Evolutionary conservation across 2,888 invertebrate species (phyloP), one percentile per base, ranked within the genome.

Genomic region (Acanthosoma haemorrhoidale): DNA sequence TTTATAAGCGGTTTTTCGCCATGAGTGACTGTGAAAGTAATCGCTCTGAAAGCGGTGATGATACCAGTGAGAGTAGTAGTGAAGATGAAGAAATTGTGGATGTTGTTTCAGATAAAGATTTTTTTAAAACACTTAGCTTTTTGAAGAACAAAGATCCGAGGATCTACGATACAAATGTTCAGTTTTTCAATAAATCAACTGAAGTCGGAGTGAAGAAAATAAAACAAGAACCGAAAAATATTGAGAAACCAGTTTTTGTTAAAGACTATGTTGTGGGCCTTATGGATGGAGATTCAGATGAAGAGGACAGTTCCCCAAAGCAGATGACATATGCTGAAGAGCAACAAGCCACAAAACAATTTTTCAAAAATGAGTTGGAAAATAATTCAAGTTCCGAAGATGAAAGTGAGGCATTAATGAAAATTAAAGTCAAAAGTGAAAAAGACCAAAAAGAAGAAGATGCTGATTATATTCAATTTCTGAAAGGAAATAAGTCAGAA

Each of bases 61-160:
- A 43, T n/a, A 43, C 57, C n/a, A 34, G 34, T 18, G 67, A 67
- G 51, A 67, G 67, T 32, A 69, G 69, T 25, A 69, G 69, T 13
- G 68, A 64, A n/a, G 71, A 69, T 31, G 72, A 73, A 38, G 70
- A 70, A 5, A n/a, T 61, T 15, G 16, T 70, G 0, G 70, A 73
- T 29, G 71, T 64, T n/a, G 32, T 64, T 1, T 18, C 57, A 15
- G 71, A 97, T 77, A 88, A 90, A 75, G 89, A 91, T 74, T 98
- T 98, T 80, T 87, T 93, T 51, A 91, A 90, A 80, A 91, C 96
- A 0, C 81, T 96, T 2, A 85, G 94, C 0, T 87, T 88, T 64
- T 80, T 98, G 58, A 96, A 96, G 79, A 90, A 87, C 58, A 92
- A 91, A 78, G 92, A 96, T 82, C 93, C 96, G 0, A 84, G 85